Percentiles rank a stretch among this genome's conserved stretches.
phyloP scores from a whole-genome alignment of 2,113 vertebrate species.

The Tachycineta bicolor region DNA sequence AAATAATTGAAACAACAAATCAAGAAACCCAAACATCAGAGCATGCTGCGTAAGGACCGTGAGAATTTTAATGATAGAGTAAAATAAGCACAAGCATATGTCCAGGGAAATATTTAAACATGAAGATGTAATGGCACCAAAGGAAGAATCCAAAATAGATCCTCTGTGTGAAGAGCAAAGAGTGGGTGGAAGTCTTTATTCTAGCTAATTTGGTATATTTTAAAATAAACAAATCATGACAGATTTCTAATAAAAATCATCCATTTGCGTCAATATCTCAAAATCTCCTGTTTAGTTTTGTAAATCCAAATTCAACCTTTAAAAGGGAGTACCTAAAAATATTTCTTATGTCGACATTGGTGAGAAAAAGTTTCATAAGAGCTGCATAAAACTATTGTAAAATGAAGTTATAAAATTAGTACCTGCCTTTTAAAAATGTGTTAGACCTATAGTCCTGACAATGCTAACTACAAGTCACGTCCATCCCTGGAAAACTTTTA shows the following conservation, averaged over 20 bases:
- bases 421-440: neutral
- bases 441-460: neutral
- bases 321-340: slow-evolving; percentile 32
- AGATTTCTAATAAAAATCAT: neutral
- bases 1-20: neutral
- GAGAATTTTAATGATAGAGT: slow-evolving; percentile 55
- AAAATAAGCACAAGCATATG: slow-evolving; percentile 56
- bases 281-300: neutral
- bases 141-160: slow-evolving; percentile 53
- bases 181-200: slow-evolving; percentile 49
- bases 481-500: slow-evolving; percentile 9
- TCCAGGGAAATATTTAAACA: slow-evolving; percentile 45
- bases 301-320: neutral
- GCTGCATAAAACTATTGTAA: neutral
- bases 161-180: slow-evolving; percentile 41
- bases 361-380: slow-evolving; percentile 35
- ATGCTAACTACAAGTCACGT: neutral
- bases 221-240: slow-evolving; percentile 25
- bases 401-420: neutral
- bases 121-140: neutral
- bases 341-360: neutral
- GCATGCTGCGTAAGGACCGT: neutral
- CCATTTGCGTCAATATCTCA: neutral
- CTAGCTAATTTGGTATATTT: slow-evolving; percentile 63
- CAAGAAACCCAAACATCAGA: neutral